phyloP scores from a whole-genome alignment of 1,140 invertebrate species.

The Periplaneta americana region DNA sequence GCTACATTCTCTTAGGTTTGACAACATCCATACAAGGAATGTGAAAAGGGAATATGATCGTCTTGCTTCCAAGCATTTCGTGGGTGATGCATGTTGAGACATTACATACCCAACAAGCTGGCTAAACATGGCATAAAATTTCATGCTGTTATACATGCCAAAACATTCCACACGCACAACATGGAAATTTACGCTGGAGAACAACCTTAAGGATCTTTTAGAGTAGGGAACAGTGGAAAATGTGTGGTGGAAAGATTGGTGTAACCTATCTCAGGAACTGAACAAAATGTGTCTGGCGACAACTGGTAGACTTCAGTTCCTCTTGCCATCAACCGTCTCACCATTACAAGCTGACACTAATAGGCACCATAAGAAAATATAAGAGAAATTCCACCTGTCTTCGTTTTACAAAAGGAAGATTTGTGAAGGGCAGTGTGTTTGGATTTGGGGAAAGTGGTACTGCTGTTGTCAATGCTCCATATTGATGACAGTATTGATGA shows the following conservation, averaged over 20 bases:
- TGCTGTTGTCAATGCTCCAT: too few relatives aligned
- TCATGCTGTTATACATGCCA: constrained; percentile 25
- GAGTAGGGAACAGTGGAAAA: constrained; percentile 27
- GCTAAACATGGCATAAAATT: constrained; percentile 40
- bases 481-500: too few relatives aligned
- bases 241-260: constrained; percentile 23
- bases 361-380: background rate
- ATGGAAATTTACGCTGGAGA: constrained; percentile 29
- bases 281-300: constrained; percentile 28
- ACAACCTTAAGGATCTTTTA: constrained; percentile 25
- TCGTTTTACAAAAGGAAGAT: too few relatives aligned
- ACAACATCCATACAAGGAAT: constrained; percentile 31
- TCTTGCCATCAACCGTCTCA: background rate
- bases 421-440: too few relatives aligned
- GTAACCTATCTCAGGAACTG: constrained; percentile 22
- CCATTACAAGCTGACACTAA: background rate
- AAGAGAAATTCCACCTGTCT: too few relatives aligned
- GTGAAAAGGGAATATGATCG: constrained; percentile 38
- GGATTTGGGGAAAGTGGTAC: too few relatives aligned
- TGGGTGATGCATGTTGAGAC: constrained; percentile 33
- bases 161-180: constrained; percentile 28
- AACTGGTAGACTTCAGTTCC: constrained; percentile 31
- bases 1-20: constrained; percentile 40
- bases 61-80: constrained; percentile 37
- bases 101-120: constrained; percentile 40